These are phyloP conservation scores for Coracopsis vasa DNA, from an alignment of 2,113 vertebrate species.

Conservation along the genomic window DNA sequence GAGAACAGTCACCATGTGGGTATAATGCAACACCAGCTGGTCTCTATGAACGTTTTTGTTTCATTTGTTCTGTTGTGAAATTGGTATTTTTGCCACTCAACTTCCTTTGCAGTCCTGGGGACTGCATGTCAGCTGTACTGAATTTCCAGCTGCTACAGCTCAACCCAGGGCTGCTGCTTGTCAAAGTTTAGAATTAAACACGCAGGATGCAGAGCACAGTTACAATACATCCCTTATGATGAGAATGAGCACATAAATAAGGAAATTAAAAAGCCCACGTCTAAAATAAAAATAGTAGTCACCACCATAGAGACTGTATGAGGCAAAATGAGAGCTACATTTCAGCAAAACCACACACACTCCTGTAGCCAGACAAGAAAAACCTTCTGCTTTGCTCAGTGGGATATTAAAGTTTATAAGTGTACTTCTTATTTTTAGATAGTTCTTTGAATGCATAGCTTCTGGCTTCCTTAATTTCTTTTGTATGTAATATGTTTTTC, in stretches of 20 bases:
- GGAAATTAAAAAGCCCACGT: background rate
- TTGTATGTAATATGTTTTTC: background rate
- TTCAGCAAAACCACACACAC: slow-evolving; percentile 2
- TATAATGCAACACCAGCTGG: background rate
- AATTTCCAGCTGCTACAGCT: slow-evolving; percentile 5
- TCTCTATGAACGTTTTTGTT: background rate
- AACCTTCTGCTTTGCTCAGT: slow-evolving; percentile 3
- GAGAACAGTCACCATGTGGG: background rate
- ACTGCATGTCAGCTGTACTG: background rate
- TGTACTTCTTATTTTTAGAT: slow-evolving; percentile 43
- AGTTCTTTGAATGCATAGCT: slow-evolving; percentile 18
- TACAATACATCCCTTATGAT: background rate
- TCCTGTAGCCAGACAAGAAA: slow-evolving; percentile 30
- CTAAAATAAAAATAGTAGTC: slow-evolving; percentile 39
- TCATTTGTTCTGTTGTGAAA: background rate
- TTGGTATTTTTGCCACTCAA: background rate
- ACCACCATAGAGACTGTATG: background rate
- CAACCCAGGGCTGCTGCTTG: background rate
- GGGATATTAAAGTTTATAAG: slow-evolving; percentile 39
- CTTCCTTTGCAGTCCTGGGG: background rate
- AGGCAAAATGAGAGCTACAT: slow-evolving; percentile 13
- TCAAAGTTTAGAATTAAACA: background rate
- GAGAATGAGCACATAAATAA: slow-evolving; percentile 36
- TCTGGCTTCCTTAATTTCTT: slow-evolving; percentile 46
- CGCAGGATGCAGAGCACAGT: background rate